Evolutionary conservation across 2,888 invertebrate genomes (phyloP).

Genomic region (Sepioteuthis lessoniana): DNA sequence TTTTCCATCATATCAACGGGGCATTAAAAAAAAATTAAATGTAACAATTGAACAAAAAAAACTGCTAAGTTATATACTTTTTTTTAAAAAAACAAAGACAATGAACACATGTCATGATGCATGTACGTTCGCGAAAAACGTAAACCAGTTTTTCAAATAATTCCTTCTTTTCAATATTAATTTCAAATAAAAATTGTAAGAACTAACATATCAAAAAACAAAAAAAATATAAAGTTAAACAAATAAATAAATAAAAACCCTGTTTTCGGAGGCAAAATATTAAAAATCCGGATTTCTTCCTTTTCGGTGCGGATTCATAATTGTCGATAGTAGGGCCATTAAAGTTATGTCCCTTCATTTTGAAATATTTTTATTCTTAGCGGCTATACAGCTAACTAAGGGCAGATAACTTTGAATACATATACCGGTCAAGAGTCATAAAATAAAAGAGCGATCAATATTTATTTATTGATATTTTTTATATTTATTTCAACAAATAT

Average conservation of each 20-base stretch:
- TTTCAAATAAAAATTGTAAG: background rate
- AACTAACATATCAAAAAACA: background rate
- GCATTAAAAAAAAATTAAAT: background rate
- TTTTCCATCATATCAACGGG: background rate
- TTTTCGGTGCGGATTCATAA: background rate
- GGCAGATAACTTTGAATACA: background rate
- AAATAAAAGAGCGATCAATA: too few species aligned
- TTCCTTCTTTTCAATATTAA: background rate
- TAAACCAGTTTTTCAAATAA: background rate
- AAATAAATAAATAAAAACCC: background rate
- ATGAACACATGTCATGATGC: too few species aligned
- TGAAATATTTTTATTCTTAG: background rate
- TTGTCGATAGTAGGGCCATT: background rate
- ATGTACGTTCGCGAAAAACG: background rate
- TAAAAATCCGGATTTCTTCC: background rate
- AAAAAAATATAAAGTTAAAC: background rate
- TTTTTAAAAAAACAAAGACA: background rate
- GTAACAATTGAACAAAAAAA: background rate
- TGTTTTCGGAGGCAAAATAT: background rate
- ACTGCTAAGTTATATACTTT: background rate
- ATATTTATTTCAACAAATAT: too few species aligned
- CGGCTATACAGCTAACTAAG: background rate
- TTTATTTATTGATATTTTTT: too few species aligned
- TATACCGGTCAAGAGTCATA: too few species aligned
- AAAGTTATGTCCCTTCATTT: background rate